Base-by-base conservation (phyloP, 2,113 vertebrate genomes). In the Uria aalge region DNA sequence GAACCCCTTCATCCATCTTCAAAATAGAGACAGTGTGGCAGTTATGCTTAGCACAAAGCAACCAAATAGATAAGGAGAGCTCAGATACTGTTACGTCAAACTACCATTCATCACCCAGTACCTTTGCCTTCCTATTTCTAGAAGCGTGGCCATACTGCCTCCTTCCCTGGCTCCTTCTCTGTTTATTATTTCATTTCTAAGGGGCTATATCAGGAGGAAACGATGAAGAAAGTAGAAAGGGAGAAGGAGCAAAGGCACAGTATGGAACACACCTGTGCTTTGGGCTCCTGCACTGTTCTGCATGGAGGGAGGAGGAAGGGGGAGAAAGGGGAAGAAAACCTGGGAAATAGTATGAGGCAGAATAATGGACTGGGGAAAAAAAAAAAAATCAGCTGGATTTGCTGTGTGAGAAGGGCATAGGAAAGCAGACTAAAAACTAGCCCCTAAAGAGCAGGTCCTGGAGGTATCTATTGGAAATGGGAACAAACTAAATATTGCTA, bases 101-200 rank as follows among this genome's bases (percentile, higher is more conserved):
- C 22, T 43, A 11, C 24, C 40, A 60, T 18, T 45, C 63, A 47
- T 12, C 26, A 84, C 18, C 23, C 53, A 4, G 3, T 30, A 69
- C 34, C 40, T 76, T 66, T 80, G 48, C 23, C 24, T 94, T 78
- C 30, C 45, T 55, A 11, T 68, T 64, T 86, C 67, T 60, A 4
- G 15, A 53, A 75, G 30, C 1, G 8, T 41, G 55, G 77, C 41
- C 12, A 0, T 41, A 10, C 60, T 60, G 16, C 15, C 87, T 52
- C 55, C 15, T 56, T 48, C 34, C 5, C 1, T 6, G n/a, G 23
- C 41, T 59, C 41, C n/a, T 34, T 40, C 67, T 26, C 45, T 60
- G 56, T 50, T 36, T 47, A 67, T 90, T 59, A 16, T 88, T 90
- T 55, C 27, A 60, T 90, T 93, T 83, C 77, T 48, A 80, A 38